Conservation (phyloP, 2,888 invertebrate genomes). For the Nysson spinosus region DNA sequence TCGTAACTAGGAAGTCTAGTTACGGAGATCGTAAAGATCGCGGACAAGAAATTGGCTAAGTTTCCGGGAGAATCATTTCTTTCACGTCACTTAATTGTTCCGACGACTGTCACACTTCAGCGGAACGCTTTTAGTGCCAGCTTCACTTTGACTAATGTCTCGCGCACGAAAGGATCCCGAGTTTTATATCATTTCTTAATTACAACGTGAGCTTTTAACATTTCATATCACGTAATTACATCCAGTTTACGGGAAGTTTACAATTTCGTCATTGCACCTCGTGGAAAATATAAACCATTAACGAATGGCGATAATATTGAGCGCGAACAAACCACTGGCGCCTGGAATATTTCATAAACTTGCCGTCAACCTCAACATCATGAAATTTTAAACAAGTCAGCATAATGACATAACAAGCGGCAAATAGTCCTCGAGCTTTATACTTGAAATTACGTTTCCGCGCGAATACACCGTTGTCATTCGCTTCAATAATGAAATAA, state of each 20-base stretch:
- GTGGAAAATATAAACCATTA: background rate
- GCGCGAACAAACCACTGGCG: background rate
- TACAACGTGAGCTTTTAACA: conserved; percentile 24
- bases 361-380: background rate
- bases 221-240: background rate
- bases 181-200: conserved; percentile 18
- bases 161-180: conserved; percentile 18
- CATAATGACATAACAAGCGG: background rate
- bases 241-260: background rate
- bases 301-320: too few species aligned
- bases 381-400: background rate
- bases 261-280: background rate
- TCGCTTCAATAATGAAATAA: too few species aligned
- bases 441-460: too few species aligned
- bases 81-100: conserved; percentile 44
- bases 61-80: conserved; percentile 44
- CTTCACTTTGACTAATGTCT: conserved; percentile 44
- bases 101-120: conserved; percentile 40
- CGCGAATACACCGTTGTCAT: too few species aligned
- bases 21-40: conserved; percentile 33
- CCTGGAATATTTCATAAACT: background rate
- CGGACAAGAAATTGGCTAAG: conserved; percentile 37
- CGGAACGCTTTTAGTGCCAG: conserved; percentile 13
- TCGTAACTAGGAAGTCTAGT: background rate
- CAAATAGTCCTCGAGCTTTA: background rate